Evolutionary conservation across 2,888 invertebrate genomes (phyloP).

Genomic region (Drosophila tripunctata): DNA sequence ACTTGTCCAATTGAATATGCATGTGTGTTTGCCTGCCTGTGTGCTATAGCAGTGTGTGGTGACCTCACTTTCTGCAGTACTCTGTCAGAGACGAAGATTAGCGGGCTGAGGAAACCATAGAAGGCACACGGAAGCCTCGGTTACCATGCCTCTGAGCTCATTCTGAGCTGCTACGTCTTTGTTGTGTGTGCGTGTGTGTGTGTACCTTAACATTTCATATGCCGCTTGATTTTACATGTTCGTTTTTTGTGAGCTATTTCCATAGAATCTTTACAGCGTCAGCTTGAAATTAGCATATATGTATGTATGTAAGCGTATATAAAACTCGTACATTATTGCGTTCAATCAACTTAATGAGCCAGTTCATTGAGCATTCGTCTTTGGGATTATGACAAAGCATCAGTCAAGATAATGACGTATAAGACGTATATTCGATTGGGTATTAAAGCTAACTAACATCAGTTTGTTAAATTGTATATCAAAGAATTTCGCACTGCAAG

Average conservation of each 20-base stretch:
- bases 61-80: conserved; percentile 26
- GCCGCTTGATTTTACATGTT: conserved; percentile 49
- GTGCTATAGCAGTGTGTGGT: conserved; percentile 6
- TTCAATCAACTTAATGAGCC: conserved; percentile 77
- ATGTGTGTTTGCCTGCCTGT: conserved; percentile 26
- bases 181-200: conserved; percentile 18
- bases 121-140: conserved; percentile 5
- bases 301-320: conserved; percentile 54
- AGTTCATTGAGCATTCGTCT: conserved; percentile 50
- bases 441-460: too few relatives aligned
- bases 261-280: conserved; percentile 27
- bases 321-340: conserved; percentile 49
- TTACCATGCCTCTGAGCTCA: conserved; percentile 6
- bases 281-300: conserved; percentile 70
- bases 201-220: conserved; percentile 26
- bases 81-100: conserved; percentile 37
- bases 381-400: conserved; percentile 58
- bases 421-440: conserved; percentile 1
- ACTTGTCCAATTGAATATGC: conserved; percentile 80
- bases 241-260: conserved; percentile 18
- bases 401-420: conserved; percentile 12
- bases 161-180: conserved; percentile 42
- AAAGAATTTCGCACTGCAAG: too few relatives aligned
- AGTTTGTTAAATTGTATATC: too few relatives aligned
- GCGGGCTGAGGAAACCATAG: conserved; percentile 11